Conservation (phyloP, 2,888 invertebrate genomes). For the Anthophora plumipes region DNA sequence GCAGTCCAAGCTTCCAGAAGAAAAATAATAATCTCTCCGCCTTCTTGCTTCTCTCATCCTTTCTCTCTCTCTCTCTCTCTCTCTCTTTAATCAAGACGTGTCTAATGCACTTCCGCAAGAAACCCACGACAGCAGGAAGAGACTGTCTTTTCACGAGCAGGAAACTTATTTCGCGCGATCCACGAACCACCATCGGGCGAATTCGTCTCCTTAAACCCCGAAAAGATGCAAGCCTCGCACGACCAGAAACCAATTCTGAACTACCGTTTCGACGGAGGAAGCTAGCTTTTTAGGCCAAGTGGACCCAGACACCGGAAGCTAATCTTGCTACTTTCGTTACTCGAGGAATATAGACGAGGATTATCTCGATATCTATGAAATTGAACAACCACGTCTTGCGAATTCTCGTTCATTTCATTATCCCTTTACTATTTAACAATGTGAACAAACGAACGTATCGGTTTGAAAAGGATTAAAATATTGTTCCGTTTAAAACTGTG, state of each 20-base stretch:
- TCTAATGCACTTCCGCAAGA: slow-evolving; percentile 51
- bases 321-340: slow-evolving; percentile 27
- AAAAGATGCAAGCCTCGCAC: slow-evolving; percentile 15
- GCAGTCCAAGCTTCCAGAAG: slow-evolving; percentile 15
- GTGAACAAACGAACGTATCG: too few species aligned
- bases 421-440: too few species aligned
- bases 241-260: slow-evolving; percentile 51
- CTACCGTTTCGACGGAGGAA: slow-evolving; percentile 2
- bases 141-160: slow-evolving; percentile 14
- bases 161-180: slow-evolving; percentile 36
- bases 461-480: too few species aligned
- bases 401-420: neutral
- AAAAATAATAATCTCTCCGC: slow-evolving; percentile 48
- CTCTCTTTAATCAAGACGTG: slow-evolving; percentile 41
- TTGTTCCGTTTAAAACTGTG: too few species aligned
- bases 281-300: slow-evolving; percentile 44
- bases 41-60: neutral
- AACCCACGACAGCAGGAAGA: slow-evolving; percentile 7
- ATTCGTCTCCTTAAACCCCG: neutral
- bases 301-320: slow-evolving; percentile 36
- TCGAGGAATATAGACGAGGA: slow-evolving; percentile 19
- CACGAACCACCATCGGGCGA: neutral
- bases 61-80: neutral
- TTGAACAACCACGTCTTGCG: neutral
- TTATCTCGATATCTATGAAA: slow-evolving; percentile 31